Base-by-base conservation (phyloP, 2,888 invertebrate genomes). In the Nineta flava region DNA sequence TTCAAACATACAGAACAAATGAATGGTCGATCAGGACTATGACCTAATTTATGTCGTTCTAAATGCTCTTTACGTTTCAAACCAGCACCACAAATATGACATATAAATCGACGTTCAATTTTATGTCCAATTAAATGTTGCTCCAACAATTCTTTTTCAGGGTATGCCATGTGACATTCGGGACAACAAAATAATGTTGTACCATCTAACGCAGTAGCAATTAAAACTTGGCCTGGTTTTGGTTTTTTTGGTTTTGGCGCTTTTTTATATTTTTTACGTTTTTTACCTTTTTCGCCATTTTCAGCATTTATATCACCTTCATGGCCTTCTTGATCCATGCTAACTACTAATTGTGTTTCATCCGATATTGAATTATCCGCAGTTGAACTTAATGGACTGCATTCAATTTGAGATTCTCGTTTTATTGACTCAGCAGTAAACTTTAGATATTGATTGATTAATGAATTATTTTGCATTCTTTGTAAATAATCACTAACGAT, bases 251-350 rank as follows among this genome's bases (percentile, higher is more conserved):
- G 83, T 62, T 83, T 83, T 2, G 83, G 77, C 0, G 83, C 79
- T 64, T 85, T 85, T 68, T 85, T 85, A 72, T 84, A 84, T 65
- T 83, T 81, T 59, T 83, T 83, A 69, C 84, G 83, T 71, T 84
- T 85, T 62, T 82, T 81, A 59, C 83, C 83, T 41, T 64, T 63
- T 31, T 63, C 62, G 3, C 61, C 59, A 52, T 65, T 64, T 26
- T 65, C 65, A 2, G 57, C 56, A 44, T 54, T 58, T 50, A 5
- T 7, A 19, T 64, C 67, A 50, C 66, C 67, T 50, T 61, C 60
- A 50, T 65, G 63, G 53, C 65, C 60, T 51, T 66, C 66, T 40
- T 58, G 62, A 49, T 64, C 63, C 6, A 65, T 62, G 49, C 63
- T 63, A 54, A 66, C 64, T 57, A 66, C 59, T 21, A 66, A 61